Percentiles rank a stretch among this genome's conserved stretches.
phyloP scores from a whole-genome alignment of 2,113 vertebrate genomes.

The Arvicanthis niloticus region DNA sequence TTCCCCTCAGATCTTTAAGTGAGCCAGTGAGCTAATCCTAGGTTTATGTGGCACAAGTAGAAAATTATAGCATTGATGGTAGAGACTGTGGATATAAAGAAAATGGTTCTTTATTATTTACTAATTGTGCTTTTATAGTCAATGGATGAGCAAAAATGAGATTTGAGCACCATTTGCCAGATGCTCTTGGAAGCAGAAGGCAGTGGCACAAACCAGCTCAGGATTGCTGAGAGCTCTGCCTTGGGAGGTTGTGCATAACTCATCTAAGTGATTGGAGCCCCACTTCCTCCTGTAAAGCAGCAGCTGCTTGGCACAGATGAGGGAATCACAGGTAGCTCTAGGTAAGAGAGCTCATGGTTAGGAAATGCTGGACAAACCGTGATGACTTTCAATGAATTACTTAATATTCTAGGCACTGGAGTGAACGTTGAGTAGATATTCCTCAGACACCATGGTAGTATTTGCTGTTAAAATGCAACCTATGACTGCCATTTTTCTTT shows the following conservation, averaged over 20 bases:
- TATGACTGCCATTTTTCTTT: neutral
- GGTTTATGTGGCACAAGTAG: neutral
- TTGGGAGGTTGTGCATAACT: neutral
- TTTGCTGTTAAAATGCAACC: constrained; percentile 20
- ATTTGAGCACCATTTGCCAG: neutral
- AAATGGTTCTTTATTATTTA: neutral
- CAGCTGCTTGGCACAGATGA: neutral
- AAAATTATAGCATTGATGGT: neutral
- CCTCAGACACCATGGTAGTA: neutral
- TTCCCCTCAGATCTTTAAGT: neutral
- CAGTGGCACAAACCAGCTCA: neutral
- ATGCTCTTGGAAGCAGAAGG: neutral
- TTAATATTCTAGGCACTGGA: constrained; percentile 27
- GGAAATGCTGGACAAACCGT: neutral
- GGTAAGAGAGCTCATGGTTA: neutral
- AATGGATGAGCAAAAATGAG: neutral
- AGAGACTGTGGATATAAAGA: neutral
- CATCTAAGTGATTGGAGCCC: neutral
- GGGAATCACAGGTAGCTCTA: neutral
- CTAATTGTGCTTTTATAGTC: constrained; percentile 11
- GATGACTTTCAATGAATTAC: neutral
- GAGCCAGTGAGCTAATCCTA: neutral
- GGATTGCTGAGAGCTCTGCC: neutral
- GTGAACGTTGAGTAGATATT: neutral
- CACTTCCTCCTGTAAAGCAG: neutral